phyloP scores from a whole-genome alignment of 2,113 vertebrate genomes.

The Syngnathoides biaculeatus region DNA sequence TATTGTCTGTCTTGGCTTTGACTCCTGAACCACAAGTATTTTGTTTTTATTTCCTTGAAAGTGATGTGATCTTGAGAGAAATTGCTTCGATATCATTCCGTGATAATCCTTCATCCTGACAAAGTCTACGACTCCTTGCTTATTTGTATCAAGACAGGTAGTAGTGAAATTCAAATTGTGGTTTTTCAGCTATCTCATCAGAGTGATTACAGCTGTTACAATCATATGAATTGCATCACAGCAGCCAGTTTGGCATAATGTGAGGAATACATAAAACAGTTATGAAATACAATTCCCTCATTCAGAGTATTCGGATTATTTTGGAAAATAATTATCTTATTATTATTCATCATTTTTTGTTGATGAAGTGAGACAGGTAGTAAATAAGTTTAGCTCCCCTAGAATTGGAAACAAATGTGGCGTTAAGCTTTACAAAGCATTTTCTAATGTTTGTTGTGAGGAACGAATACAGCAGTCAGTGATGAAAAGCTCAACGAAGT shows the following conservation, averaged over 20 bases:
- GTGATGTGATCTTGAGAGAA: conserved; percentile 34
- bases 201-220: background rate
- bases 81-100: conserved; percentile 19
- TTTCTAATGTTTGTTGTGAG: background rate
- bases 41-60: conserved; percentile 27
- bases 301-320: background rate
- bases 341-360: no score
- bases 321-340: background rate
- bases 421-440: background rate
- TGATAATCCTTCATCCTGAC: background rate
- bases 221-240: background rate
- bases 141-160: background rate
- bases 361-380: background rate
- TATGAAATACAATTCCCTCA: background rate
- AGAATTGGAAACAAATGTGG: background rate
- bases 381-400: background rate
- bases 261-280: background rate
- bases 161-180: background rate
- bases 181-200: background rate
- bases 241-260: background rate
- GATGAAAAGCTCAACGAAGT: background rate
- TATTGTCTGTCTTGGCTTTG: conserved; percentile 32
- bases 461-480: background rate
- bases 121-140: background rate
- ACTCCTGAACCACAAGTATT: conserved; percentile 9